phyloP scores from a whole-genome alignment of 2,113 vertebrate species.

The Salvelinus alpinus region DNA sequence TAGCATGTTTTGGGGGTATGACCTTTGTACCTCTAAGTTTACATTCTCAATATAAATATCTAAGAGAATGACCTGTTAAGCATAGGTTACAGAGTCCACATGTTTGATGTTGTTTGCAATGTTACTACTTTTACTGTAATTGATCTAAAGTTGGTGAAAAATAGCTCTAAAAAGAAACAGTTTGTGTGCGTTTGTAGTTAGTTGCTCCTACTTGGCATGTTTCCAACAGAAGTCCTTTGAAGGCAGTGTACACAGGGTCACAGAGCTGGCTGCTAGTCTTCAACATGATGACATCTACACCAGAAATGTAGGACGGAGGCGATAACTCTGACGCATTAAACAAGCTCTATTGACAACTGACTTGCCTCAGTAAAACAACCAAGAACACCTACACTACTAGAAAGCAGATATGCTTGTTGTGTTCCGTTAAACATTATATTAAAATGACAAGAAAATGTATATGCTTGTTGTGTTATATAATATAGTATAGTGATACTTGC shows the following conservation, averaged over 20 bases:
- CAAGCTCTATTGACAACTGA: constrained; percentile 50
- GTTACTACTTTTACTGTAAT: background rate
- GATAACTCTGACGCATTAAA: constrained; percentile 62
- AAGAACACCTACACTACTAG: background rate
- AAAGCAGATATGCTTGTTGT: background rate
- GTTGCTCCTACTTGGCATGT: constrained; percentile 26
- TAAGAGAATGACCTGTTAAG: background rate
- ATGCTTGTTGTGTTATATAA: too few relatives aligned
- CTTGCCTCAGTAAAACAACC: constrained; percentile 16
- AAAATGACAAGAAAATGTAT: too few relatives aligned
- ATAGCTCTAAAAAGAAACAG: background rate
- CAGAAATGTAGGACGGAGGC: constrained; percentile 64
- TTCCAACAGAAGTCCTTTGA: constrained; percentile 45
- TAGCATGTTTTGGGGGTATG: background rate
- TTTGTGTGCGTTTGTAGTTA: background rate
- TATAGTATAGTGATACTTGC: too few relatives aligned
- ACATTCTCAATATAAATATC: background rate
- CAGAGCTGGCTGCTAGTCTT: constrained; percentile 54
- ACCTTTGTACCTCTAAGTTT: background rate
- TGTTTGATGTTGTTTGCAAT: background rate
- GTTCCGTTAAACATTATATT: background rate
- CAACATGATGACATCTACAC: constrained; percentile 56
- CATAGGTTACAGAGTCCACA: background rate
- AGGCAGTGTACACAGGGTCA: constrained; percentile 42
- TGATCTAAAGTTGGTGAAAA: constrained; percentile 18